Base-by-base conservation (phyloP, 2,797 vertebrate genomes). In the Streptopelia turtur region DNA sequence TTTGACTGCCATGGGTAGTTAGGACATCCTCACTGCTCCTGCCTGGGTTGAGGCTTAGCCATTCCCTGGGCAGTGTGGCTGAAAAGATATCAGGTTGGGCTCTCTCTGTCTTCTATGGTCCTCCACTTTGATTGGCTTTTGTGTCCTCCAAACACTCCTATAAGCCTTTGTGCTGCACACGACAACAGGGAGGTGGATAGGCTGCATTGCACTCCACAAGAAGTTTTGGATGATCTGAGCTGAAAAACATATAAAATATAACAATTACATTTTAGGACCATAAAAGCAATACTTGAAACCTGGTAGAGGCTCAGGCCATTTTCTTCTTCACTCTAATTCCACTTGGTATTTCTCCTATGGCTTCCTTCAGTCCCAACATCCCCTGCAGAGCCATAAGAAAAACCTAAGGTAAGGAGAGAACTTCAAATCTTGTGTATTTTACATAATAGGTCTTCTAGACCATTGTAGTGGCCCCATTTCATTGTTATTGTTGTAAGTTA, bases 401-500 rank as follows among this genome's bases (percentile, higher is more conserved):
- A 93, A 69, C 4, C 6, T 23, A 35, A 61, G 11, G 12, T 10
- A 68, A 70, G 28, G 13, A 75, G 5, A 66, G 4, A 69, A 31
- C 70, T 83, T 85, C 21, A 72, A 50, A 11, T 59, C 39, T 61
- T 70, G 20, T n/a, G 8, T 74, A 30, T 72, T 84, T 85, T 79
- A 39, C 20, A 16, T 52, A 81, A 59, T 12, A 77, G 27, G 22
- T 70, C n/a, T 80, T 21, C 39, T 56, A 60, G 31, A 84, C 16
- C 27, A 50, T 28, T 66, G 9, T 55, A 70, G 28, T 23, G 4
- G 28, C 33, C 82, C 23, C 16, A 52, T 89, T 89, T 82, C 23
- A 18, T 79, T 84, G 30, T 70, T 86, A 43, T 65, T 89, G 15
- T 88, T 89, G 87, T 77, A 47, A 78, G 5, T 80, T 89, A 85